Conservation (phyloP, 2,888 invertebrate species). For the Parnassius apollo region DNA sequence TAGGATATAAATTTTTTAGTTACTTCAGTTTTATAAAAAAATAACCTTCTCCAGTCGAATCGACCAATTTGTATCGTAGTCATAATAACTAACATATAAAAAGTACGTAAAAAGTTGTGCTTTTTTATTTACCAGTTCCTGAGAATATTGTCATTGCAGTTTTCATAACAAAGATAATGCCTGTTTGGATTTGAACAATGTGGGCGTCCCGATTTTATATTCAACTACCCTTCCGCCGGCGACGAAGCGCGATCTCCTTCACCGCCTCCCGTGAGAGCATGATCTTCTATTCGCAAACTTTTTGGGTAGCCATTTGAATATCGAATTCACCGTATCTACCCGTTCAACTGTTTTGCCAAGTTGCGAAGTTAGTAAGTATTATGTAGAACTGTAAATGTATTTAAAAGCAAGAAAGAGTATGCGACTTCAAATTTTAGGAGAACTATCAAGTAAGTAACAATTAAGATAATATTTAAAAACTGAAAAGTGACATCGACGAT, state of each 20-base stretch:
- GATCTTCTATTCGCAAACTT: slow-evolving; percentile 19
- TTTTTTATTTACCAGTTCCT: no score
- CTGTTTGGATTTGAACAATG: slow-evolving; percentile 1
- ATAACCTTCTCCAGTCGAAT: no score
- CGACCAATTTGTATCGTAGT: no score
- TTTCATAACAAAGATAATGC: neutral
- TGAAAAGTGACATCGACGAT: no score
- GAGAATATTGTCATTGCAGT: no score
- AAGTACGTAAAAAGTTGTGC: no score
- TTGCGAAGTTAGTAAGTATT: slow-evolving; percentile 5
- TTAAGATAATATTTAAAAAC: no score
- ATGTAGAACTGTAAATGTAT: neutral
- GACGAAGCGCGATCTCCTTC: neutral
- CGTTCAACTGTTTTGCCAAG: slow-evolving; percentile 11
- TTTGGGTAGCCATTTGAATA: slow-evolving; percentile 21
- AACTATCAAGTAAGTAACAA: no score
- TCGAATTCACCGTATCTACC: slow-evolving; percentile 8
- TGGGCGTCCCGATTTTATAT: neutral
- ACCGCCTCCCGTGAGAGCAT: slow-evolving; percentile 10
- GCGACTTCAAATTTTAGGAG: no score
- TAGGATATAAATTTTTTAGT: no score
- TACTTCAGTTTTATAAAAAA: no score
- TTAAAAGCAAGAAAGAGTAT: neutral
- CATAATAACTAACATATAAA: no score
- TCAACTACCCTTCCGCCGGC: neutral